These are phyloP conservation scores for Himalopsyche phryganea DNA, from an alignment of 1,140 invertebrate genomes.

Conservation along the genomic window DNA sequence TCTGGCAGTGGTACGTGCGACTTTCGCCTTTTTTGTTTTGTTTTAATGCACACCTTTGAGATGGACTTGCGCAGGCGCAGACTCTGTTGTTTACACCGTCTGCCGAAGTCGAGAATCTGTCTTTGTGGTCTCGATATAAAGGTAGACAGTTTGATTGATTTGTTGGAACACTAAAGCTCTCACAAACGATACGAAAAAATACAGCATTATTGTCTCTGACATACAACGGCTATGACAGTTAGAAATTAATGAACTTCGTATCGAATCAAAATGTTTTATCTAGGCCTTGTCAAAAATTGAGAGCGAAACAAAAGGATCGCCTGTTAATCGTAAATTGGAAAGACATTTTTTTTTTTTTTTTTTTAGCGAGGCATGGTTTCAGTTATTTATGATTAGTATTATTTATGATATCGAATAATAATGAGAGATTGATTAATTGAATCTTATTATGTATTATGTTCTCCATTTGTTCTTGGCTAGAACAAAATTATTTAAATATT, in stretches of 20 bases:
- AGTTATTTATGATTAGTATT: not conserved
- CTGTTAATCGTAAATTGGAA: not conserved
- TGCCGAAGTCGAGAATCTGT: conserved; percentile 15
- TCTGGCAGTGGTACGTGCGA: not conserved
- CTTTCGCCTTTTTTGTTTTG: conserved; percentile 6
- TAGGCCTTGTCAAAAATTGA: not conserved
- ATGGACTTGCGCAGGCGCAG: not conserved
- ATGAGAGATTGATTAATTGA: too few species aligned
- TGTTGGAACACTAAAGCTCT: conserved; percentile 31
- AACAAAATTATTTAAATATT: too few species aligned
- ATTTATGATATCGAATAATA: too few species aligned
- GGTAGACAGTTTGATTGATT: conserved; percentile 33
- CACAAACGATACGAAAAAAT: conserved; percentile 11
- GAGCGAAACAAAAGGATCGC: not conserved
- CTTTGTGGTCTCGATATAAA: conserved; percentile 23
- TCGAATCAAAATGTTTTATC: conserved; percentile 9
- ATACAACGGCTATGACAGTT: conserved; percentile 22
- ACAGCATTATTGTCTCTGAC: conserved; percentile 29
- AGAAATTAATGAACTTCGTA: conserved; percentile 30
- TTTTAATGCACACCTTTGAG: conserved; percentile 11
- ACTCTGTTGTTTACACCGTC: conserved; percentile 17
- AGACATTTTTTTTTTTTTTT: not conserved
- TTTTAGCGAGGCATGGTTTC: not conserved
- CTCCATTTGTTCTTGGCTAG: too few species aligned
- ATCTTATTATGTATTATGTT: too few species aligned